A percentile compares a stretch with the other conserved stretches of the same genome.
These are phyloP conservation scores for Aspidoscelis tigris DNA, from an alignment of 2,113 vertebrate genomes.

Conservation along the genomic window DNA sequence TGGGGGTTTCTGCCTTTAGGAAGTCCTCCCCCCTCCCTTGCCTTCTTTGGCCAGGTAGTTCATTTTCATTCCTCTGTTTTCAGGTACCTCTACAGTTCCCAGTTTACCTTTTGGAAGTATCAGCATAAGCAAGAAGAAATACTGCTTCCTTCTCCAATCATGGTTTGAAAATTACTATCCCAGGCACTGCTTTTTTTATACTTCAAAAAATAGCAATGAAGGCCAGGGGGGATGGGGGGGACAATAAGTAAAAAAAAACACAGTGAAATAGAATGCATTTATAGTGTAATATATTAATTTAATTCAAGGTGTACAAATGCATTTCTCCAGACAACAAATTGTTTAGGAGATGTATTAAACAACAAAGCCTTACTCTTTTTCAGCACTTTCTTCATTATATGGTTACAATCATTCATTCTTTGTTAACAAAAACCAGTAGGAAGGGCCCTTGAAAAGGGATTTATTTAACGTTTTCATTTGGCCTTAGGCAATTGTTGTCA, in stretches of 20 bases:
- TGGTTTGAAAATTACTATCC: background rate
- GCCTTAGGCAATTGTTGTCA: slow-evolving; percentile 21
- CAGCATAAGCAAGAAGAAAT: background rate
- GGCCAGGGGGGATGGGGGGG: too few relatives aligned
- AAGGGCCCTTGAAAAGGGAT: slow-evolving; percentile 29
- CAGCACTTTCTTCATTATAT: background rate
- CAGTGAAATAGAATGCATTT: slow-evolving; percentile 13
- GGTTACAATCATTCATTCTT: slow-evolving; percentile 10
- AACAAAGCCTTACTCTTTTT: slow-evolving; percentile 16
- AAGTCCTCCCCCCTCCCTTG: too few relatives aligned
- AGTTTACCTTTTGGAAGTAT: background rate
- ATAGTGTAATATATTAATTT: slow-evolving; percentile 26
- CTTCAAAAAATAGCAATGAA: background rate
- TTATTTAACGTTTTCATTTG: slow-evolving; percentile 29
- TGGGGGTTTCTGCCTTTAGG: background rate
- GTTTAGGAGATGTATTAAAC: slow-evolving; percentile 26
- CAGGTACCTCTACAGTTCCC: background rate
- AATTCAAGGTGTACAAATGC: slow-evolving; percentile 11
- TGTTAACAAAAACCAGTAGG: slow-evolving; percentile 18
- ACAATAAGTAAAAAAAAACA: background rate
- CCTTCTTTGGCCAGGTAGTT: background rate
- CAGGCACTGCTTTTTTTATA: background rate
- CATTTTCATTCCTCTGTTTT: background rate
- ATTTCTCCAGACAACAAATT: slow-evolving; percentile 9
- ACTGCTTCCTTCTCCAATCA: background rate